Percentiles rank a stretch among this genome's conserved stretches.
These are phyloP conservation scores for Drosophila meridiana DNA, from an alignment of 2,888 invertebrate genomes.

Conservation along the genomic window DNA sequence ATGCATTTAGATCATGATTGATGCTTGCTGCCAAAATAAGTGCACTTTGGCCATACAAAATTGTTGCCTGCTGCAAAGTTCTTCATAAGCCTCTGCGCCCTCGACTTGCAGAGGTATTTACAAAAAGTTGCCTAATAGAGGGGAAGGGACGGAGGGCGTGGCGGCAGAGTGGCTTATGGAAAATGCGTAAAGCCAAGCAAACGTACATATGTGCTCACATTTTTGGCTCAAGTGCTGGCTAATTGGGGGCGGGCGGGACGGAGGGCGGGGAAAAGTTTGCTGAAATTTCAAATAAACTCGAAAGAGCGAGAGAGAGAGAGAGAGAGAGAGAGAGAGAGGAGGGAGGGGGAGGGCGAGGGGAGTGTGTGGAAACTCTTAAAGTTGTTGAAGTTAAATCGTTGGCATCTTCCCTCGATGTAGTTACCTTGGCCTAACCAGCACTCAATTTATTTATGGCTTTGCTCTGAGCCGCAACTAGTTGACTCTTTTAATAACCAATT, in stretches of 20 bases:
- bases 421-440: slow-evolving; percentile 19
- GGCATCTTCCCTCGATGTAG: slow-evolving; percentile 11
- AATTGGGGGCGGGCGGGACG: slow-evolving; percentile 6
- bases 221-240: slow-evolving; percentile 12
- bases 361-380: slow-evolving; percentile 19
- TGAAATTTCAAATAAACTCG: slow-evolving; percentile 1
- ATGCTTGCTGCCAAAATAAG: slow-evolving; percentile 6
- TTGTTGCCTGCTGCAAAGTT: not conserved
- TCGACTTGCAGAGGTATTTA: slow-evolving; percentile 1
- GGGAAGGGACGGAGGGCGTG: not conserved
- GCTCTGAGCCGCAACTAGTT: slow-evolving; percentile 54
- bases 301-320: not conserved
- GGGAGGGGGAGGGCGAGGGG: not conserved
- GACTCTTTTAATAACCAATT: slow-evolving; percentile 77
- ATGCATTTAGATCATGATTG: slow-evolving; percentile 14
- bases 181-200: not conserved
- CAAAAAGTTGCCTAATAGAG: not conserved
- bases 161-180: not conserved
- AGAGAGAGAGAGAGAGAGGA: not conserved
- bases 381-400: slow-evolving; percentile 20
- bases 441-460: slow-evolving; percentile 54
- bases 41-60: not conserved
- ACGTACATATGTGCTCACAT: not conserved
- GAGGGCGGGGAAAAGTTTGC: not conserved
- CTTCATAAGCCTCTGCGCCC: not conserved